Base-by-base conservation (phyloP, 1,140 invertebrate genomes). In the Pseudomyrmex pallidus region DNA sequence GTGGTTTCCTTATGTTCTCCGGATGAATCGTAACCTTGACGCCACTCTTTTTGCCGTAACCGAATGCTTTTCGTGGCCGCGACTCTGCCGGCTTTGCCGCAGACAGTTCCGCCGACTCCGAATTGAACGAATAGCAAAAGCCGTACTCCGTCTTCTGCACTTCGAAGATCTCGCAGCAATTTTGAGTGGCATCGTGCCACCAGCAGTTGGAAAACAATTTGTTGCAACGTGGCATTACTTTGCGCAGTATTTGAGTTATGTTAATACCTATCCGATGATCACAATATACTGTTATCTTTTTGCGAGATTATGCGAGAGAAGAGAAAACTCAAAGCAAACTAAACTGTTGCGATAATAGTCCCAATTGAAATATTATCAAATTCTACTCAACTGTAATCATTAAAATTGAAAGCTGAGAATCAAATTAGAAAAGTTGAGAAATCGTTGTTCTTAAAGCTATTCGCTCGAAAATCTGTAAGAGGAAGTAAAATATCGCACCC, bases 141-240 rank as follows among this genome's bases (percentile, higher is more conserved):
- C 82, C 80, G 50, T 84, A 74, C 15, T 74, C 72, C 8, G 84
- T 83, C 25, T 80, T 56, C 44, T 83, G 86, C 22, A 59, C 50
- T 22, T 87, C 57, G 17, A 87, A 84, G 46, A 70, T 80, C 10
- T 80, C 85, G 82, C 74, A 66, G 25, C 85, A 86, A 57, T 84
- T 44, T 2, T 82, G 74, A 50, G 59, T 20, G 22, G 46, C 35
- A 67, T 50, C 61, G 8, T 63, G 72, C 85, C 85, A 86, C 85
- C 85, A 86, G 10, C 84, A 77, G 8, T 10, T 7, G 44, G 50
- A 50, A 17, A 84, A 13, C 3, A 85, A 20, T 22, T 74, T 68
- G 0, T 83, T 52, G 61, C 84, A 78, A 13, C 52, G 70, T 9
- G 78, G 86, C 66, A 66, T 68, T 7, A 64, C 67, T 17, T 67